A percentile compares a stretch with the other conserved stretches of the same genome.
Evolutionary conservation across 2,888 invertebrate species (phyloP).

Genomic region (Lomographa bimaculata): DNA sequence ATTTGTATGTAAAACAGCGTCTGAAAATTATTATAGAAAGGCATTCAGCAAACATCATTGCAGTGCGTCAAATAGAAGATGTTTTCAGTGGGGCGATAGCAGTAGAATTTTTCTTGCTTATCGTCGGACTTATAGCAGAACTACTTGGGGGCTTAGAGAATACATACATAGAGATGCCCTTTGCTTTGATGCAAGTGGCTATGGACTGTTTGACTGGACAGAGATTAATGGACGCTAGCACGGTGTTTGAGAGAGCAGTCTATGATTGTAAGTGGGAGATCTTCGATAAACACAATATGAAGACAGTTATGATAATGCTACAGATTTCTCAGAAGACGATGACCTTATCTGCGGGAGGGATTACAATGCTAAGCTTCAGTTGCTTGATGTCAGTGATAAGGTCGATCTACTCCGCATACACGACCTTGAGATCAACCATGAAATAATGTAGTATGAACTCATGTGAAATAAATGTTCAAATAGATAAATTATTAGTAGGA

Average conservation of each 20-base stretch:
- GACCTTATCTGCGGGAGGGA: constrained; percentile 46
- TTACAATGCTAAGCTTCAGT: constrained; percentile 41
- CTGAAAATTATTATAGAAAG: constrained; percentile 42
- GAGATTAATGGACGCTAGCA: constrained; percentile 45
- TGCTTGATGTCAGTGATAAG: constrained; percentile 42
- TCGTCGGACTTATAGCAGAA: constrained; percentile 50
- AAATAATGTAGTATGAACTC: too few relatives aligned
- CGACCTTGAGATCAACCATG: constrained; percentile 43
- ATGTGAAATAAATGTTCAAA: constrained; percentile 15
- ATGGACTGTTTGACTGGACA: constrained; percentile 51
- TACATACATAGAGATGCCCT: constrained; percentile 53
- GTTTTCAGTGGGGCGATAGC: constrained; percentile 50
- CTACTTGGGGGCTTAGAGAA: constrained; percentile 59
- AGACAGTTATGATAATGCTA: constrained; percentile 44
- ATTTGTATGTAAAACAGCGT: constrained; percentile 42
- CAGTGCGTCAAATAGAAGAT: constrained; percentile 43
- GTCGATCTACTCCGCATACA: constrained; percentile 48
- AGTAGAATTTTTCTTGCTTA: constrained; percentile 48
- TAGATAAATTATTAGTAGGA: constrained; percentile 4
- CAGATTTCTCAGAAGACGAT: constrained; percentile 46
- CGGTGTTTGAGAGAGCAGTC: constrained; percentile 41
- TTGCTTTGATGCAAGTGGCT: constrained; percentile 49
- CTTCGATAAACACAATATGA: constrained; percentile 44
- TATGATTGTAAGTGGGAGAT: constrained; percentile 51
- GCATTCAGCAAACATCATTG: constrained; percentile 44